These are phyloP conservation scores for Anoncus sp. DNA, from an alignment of 2,888 invertebrate species.

Conservation along the genomic window DNA sequence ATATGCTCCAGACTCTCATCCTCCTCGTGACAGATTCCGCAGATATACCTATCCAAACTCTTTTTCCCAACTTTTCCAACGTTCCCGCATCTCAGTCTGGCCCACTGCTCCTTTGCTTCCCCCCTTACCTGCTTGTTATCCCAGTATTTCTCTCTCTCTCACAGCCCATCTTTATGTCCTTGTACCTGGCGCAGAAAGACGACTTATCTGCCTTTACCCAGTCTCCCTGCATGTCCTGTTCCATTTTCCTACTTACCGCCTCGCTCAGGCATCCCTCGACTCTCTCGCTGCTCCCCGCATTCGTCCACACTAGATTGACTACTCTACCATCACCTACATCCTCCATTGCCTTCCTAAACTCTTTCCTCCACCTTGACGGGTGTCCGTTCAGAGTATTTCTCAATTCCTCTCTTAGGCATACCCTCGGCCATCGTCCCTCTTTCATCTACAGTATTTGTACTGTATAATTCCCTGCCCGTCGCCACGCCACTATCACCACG, in stretches of 20 bases:
- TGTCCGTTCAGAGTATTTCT: neutral
- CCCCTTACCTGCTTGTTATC: conserved; percentile 1
- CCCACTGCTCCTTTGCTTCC: conserved; percentile 26
- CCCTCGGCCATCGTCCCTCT: no score
- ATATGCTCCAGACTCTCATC: no score
- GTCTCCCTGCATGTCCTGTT: conserved; percentile 22
- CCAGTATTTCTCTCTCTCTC: conserved; percentile 31
- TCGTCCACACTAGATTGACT: neutral
- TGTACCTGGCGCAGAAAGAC: conserved; percentile 13
- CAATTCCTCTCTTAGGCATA: no score
- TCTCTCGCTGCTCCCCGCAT: no score
- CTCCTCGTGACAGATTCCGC: neutral
- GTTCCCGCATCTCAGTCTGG: conserved; percentile 28
- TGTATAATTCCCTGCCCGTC: no score
- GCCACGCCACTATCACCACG: no score
- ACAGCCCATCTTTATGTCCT: conserved; percentile 8
- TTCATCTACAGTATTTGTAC: no score
- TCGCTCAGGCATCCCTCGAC: neutral
- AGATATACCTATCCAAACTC: neutral
- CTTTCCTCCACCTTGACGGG: conserved; percentile 6
- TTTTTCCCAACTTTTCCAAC: conserved; percentile 1
- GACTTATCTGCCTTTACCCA: conserved; percentile 19
- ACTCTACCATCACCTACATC: neutral
- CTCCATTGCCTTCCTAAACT: conserved; percentile 1
- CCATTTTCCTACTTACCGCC: conserved; percentile 6